Evolutionary conservation across 2,888 invertebrate genomes (phyloP), one percentile per base, ranked within the genome.

Genomic region (Megamerina dolium): DNA sequence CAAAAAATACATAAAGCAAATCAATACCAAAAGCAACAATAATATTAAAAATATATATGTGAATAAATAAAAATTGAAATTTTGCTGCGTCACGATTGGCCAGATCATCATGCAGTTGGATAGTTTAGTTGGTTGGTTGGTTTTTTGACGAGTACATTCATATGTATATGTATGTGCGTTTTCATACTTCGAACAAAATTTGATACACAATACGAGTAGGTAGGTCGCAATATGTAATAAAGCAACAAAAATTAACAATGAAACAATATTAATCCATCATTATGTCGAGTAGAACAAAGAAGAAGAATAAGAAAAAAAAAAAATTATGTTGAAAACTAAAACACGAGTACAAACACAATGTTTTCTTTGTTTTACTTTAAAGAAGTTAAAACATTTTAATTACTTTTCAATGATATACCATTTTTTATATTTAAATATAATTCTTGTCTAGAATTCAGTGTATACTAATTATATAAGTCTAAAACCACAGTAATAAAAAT

Each of bases 321-420:
- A 13, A 37, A 43, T 30, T 44, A 26, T 35, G 38, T 29, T 45
- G 10, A 23, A 23, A 23, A 23, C 23, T 23, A 23, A 6, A 23
- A 23, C 23, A 23, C n/a, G n/a, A n/a, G n/a, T n/a, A n/a, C n/a
- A n/a, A n/a, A n/a, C n/a, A n/a, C n/a, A n/a, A n/a, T n/a, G n/a
- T n/a, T n/a, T n/a, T n/a, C n/a, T n/a, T n/a, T 19, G 31, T 37
- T 19, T 29, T 17, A 43, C 32, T 33, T 29, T 19, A 16, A 34
- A 32, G 37, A 13, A 31, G 19, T 39, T 35, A 36, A 37, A 50
- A 65, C 65, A 65, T 61, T 66, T 65, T 65, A 66, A 65, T 65
- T 66, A 66, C 62, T 62, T 61, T 57, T 53, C 60, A 58, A 65
- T 65, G 65, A 64, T 64, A 52, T 57, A 64, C 63, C 60, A 57